Percentiles rank a stretch among this genome's conserved stretches.
phyloP scores from a whole-genome alignment of 2,797 vertebrate species.

The Tapera naevia region DNA sequence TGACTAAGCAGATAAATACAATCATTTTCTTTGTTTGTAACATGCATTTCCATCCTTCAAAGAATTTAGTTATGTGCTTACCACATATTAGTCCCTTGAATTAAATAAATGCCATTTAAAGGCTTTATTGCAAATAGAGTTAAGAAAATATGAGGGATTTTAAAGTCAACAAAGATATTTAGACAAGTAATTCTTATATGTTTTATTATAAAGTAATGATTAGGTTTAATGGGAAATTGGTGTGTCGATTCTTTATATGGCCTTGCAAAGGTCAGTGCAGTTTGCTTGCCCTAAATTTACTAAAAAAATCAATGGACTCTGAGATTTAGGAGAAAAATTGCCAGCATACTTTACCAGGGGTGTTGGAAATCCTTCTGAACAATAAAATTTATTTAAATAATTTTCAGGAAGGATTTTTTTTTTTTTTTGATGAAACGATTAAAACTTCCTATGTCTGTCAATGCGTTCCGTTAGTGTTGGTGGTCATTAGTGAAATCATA shows the following conservation, averaged over 20 bases:
- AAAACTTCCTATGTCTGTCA: not conserved
- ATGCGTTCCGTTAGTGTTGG: no score
- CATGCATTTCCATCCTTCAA: not conserved
- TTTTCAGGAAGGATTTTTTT: not conserved
- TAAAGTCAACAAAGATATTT: not conserved
- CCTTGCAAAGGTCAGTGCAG: not conserved
- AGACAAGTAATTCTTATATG: not conserved
- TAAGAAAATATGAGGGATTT: not conserved
- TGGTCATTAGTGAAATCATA: fast-evolving
- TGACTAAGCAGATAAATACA: not conserved
- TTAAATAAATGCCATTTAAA: not conserved
- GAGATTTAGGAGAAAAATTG: not conserved
- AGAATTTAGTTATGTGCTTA: not conserved
- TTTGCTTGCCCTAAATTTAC: not conserved
- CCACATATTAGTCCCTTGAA: not conserved
- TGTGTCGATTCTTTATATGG: not conserved
- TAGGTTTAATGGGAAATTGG: not conserved
- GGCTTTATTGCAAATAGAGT: not conserved
- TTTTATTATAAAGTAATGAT: not conserved
- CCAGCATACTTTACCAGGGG: not conserved
- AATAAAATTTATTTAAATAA: not conserved
- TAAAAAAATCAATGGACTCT: not conserved
- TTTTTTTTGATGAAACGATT: not conserved
- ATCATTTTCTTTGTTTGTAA: not conserved
- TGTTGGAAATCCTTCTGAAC: not conserved